Conservation (phyloP, 2,797 vertebrate species). For the Chanos chanos region DNA sequence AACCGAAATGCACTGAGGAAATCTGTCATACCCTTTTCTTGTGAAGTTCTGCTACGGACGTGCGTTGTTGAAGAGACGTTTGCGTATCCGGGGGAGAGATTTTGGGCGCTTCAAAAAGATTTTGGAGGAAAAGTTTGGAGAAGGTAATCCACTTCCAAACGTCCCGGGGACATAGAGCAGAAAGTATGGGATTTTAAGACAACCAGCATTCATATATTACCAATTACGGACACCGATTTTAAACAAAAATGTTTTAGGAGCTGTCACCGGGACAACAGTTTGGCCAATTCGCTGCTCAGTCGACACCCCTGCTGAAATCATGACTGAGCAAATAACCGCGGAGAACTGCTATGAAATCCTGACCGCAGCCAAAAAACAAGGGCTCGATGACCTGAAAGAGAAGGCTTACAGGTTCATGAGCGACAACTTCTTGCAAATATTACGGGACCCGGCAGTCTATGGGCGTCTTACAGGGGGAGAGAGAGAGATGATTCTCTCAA, state of each 20-base stretch:
- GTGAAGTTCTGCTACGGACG: no score
- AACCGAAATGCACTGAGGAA: background rate
- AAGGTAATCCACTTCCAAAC: no score
- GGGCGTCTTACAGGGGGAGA: conserved; percentile 85
- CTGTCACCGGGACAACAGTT: conserved; percentile 60
- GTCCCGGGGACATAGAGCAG: no score
- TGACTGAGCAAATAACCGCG: conserved; percentile 80
- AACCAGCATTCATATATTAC: no score
- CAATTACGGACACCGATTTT: no score
- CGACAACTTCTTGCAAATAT: conserved; percentile 85
- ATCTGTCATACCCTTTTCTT: conserved; percentile 5
- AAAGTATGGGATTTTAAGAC: no score
- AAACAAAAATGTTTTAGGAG: background rate
- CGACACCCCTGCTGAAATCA: conserved; percentile 86
- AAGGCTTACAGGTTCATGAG: conserved; percentile 90
- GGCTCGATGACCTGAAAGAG: conserved; percentile 84
- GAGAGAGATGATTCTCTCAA: conserved; percentile 85
- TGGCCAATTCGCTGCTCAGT: conserved; percentile 92
- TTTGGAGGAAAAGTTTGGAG: no score
- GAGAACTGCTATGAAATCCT: conserved; percentile 89
- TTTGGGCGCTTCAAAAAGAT: no score
- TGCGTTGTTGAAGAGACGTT: no score
- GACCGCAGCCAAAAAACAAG: conserved; percentile 85
- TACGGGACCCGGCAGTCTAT: conserved; percentile 84
- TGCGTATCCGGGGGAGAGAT: no score